A percentile compares a stretch with the other conserved stretches of the same genome.
phyloP scores from a whole-genome alignment of 2,888 invertebrate genomes.

The Drosophila austrosaltans region DNA sequence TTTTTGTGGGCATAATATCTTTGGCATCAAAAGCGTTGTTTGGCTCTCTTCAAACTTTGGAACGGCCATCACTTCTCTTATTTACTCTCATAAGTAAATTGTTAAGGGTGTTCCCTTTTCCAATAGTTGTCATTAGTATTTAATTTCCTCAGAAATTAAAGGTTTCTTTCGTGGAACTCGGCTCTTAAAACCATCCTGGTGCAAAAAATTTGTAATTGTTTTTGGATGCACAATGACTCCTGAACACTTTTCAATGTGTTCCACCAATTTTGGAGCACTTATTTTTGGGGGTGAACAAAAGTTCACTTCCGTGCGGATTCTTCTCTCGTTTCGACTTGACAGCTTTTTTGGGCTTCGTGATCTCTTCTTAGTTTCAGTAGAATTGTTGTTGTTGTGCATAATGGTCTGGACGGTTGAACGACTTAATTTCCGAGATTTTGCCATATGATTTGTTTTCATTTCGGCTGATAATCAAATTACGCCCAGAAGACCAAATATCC shows the following conservation, averaged over 20 bases:
- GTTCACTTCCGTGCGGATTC: neutral
- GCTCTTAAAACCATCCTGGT: slow-evolving; percentile 3
- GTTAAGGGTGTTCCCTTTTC: no score
- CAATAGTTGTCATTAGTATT: no score
- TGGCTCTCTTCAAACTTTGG: no score
- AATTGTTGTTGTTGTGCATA: neutral
- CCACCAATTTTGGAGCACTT: slow-evolving; percentile 3
- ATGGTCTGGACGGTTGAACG: slow-evolving; percentile 1
- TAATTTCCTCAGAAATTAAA: neutral
- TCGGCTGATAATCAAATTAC: slow-evolving; percentile 4
- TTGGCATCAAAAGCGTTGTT: no score
- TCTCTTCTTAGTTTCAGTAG: neutral
- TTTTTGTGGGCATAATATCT: no score
- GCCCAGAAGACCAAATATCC: slow-evolving; percentile 2
- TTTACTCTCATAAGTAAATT: no score
- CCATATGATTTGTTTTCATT: neutral
- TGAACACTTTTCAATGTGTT: slow-evolving; percentile 4
- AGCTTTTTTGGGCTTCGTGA: slow-evolving; percentile 1
- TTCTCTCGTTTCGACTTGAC: neutral
- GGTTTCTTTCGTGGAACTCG: neutral
- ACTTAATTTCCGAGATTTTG: neutral
- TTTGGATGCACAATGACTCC: neutral
- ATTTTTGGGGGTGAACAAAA: neutral
- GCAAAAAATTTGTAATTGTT: neutral
- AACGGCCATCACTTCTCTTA: no score